phyloP scores from a whole-genome alignment of 1,140 invertebrate species.

The Temnothorax nylanderi region DNA sequence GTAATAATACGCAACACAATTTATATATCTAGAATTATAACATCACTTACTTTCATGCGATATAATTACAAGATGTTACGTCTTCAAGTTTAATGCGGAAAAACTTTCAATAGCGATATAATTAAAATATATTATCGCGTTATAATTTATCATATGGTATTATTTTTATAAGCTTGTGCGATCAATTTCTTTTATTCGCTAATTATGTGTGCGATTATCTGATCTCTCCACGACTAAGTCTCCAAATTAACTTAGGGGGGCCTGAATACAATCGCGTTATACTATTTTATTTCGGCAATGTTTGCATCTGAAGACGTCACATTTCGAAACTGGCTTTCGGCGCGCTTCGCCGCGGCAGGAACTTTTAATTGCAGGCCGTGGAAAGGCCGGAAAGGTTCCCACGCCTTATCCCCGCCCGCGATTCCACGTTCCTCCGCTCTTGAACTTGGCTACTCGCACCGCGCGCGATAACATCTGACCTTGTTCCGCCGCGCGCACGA shows the following conservation, averaged over 20 bases:
- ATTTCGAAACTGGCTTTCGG: slow-evolving; percentile 6
- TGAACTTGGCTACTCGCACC: slow-evolving; percentile 68
- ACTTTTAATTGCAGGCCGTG: slow-evolving; percentile 73
- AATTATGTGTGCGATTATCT: background rate
- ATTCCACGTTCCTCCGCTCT: slow-evolving; percentile 54
- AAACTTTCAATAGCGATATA: background rate
- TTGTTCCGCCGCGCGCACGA: slow-evolving; percentile 70
- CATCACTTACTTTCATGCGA: background rate
- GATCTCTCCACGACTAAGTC: background rate
- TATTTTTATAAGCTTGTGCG: no score
- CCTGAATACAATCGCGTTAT: background rate
- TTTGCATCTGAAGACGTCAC: background rate
- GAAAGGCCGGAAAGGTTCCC: slow-evolving; percentile 77
- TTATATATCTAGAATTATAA: background rate
- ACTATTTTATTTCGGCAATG: background rate
- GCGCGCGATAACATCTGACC: slow-evolving; percentile 79
- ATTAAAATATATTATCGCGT: background rate
- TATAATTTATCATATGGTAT: background rate
- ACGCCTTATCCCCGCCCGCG: slow-evolving; percentile 73
- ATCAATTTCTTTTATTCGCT: background rate
- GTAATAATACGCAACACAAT: background rate
- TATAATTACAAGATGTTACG: background rate
- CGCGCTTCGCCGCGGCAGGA: slow-evolving; percentile 7
- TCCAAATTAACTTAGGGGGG: background rate
- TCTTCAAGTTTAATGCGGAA: background rate